phyloP scores from a whole-genome alignment of 2,113 vertebrate species.

The Macrotus californicus region DNA sequence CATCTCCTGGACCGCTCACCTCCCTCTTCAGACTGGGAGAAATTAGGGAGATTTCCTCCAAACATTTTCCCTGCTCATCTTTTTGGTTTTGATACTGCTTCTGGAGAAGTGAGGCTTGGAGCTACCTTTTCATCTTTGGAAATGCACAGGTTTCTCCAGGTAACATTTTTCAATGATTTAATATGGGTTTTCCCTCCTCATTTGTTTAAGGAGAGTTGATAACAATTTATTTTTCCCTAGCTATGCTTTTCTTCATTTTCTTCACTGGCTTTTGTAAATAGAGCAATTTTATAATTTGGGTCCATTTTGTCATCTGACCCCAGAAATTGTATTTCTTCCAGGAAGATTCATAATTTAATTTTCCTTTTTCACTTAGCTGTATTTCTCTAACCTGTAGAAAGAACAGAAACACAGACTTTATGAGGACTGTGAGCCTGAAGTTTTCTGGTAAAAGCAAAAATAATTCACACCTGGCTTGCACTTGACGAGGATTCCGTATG shows the following conservation, averaged over 20 bases:
- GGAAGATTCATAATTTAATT: conserved; percentile 3
- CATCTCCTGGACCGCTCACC: background rate
- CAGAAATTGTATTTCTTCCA: conserved; percentile 9
- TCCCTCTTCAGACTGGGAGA: background rate
- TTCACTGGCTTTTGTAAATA: background rate
- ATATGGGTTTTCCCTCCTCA: background rate
- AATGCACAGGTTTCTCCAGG: background rate
- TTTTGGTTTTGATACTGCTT: background rate
- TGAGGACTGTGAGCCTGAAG: background rate
- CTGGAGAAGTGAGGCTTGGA: background rate
- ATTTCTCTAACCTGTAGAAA: background rate
- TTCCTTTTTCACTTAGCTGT: background rate
- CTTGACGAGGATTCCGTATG: conserved; percentile 36
- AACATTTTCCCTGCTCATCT: background rate
- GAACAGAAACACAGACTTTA: background rate
- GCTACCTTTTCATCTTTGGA: background rate
- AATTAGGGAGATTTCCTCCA: background rate
- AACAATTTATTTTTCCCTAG: background rate
- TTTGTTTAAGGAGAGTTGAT: background rate
- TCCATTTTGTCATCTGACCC: background rate
- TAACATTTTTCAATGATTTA: background rate
- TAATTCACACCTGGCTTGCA: conserved; percentile 23
- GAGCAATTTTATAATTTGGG: conserved; percentile 1
- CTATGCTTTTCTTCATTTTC: background rate
- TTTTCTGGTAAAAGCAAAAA: conserved; percentile 8